Percentiles rank a stretch among this genome's conserved stretches.
These are phyloP conservation scores for Caenorhabditis parvicauda DNA, from an alignment of 2,888 invertebrate genomes.

Conservation along the genomic window DNA sequence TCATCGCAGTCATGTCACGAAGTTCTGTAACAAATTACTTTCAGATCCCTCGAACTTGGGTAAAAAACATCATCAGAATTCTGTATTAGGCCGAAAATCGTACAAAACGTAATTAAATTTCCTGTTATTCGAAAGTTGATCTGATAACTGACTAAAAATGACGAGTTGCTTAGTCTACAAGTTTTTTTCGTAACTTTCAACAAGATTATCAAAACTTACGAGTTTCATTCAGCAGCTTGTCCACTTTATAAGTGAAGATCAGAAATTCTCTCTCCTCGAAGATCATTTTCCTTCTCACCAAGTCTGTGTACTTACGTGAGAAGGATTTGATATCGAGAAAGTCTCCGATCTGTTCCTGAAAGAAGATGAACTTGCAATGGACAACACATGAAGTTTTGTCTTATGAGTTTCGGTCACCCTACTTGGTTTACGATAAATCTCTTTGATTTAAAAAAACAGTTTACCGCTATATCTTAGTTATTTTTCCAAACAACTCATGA, in stretches of 20 bases:
- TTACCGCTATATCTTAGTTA: too few relatives aligned
- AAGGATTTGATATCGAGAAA: slow-evolving; percentile 92
- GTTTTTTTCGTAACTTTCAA: neutral
- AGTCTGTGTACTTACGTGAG: slow-evolving; percentile 75
- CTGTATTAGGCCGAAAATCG: too few relatives aligned
- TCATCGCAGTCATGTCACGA: slow-evolving; percentile 55
- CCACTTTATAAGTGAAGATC: slow-evolving; percentile 69
- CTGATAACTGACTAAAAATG: neutral
- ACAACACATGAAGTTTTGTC: too few relatives aligned
- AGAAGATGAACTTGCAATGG: too few relatives aligned
- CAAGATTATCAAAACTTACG: slow-evolving; percentile 16
- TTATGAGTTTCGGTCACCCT: too few relatives aligned
- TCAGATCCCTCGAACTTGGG: neutral
- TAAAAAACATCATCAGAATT: neutral
- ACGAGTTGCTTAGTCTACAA: neutral
- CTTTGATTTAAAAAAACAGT: too few relatives aligned
- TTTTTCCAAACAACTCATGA: too few relatives aligned
- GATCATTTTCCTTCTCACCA: slow-evolving; percentile 67
- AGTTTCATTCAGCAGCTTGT: slow-evolving; percentile 51
- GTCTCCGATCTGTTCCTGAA: slow-evolving; percentile 89
- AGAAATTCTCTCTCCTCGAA: slow-evolving; percentile 88
- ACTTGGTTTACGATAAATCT: too few relatives aligned
- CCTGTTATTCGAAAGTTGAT: too few relatives aligned
- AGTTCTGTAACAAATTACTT: slow-evolving; percentile 36
- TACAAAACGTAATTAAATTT: too few relatives aligned